Percentiles rank a stretch among this genome's conserved stretches.
phyloP scores from a whole-genome alignment of 1,140 invertebrate species.

The Mamestra configurata region DNA sequence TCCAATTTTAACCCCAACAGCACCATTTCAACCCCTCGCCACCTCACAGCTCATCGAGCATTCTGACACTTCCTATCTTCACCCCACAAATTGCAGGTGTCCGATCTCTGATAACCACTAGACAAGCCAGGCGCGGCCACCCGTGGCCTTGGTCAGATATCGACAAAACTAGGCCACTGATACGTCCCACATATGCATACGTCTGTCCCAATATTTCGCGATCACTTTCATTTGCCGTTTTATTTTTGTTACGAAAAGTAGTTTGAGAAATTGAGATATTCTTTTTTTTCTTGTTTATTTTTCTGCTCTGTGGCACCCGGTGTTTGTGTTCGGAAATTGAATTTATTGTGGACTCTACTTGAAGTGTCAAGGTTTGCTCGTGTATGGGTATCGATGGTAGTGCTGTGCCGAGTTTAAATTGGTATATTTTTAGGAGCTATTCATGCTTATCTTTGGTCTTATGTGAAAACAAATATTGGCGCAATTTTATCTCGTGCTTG shows the following conservation, averaged over 20 bases:
- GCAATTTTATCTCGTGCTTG: constrained; percentile 6
- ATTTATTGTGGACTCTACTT: constrained; percentile 33
- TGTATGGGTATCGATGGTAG: neutral
- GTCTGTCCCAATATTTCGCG: constrained; percentile 52
- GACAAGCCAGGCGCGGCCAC: neutral
- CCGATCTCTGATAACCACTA: constrained; percentile 55
- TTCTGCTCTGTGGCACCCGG: neutral
- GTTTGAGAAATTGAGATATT: neutral
- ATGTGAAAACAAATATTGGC: constrained; percentile 4
- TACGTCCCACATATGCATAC: constrained; percentile 32
- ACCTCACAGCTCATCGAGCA: constrained; percentile 13
- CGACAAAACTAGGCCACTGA: constrained; percentile 55
- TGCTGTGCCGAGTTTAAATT: constrained; percentile 3
- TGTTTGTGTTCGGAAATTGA: constrained; percentile 44
- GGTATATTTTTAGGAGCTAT: constrained; percentile 12
- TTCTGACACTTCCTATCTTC: constrained; percentile 36
- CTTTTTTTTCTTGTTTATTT: constrained; percentile 35
- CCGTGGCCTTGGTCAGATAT: constrained; percentile 59
- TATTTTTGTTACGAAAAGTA: constrained; percentile 48
- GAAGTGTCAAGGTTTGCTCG: constrained; percentile 30
- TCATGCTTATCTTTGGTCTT: constrained; percentile 9
- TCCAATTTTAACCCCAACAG: neutral
- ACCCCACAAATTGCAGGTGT: constrained; percentile 51
- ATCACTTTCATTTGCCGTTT: constrained; percentile 51
- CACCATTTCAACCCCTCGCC: constrained; percentile 2